Evolutionary conservation across 2,888 invertebrate species (phyloP).

Genomic region (Apamea epomidion): DNA sequence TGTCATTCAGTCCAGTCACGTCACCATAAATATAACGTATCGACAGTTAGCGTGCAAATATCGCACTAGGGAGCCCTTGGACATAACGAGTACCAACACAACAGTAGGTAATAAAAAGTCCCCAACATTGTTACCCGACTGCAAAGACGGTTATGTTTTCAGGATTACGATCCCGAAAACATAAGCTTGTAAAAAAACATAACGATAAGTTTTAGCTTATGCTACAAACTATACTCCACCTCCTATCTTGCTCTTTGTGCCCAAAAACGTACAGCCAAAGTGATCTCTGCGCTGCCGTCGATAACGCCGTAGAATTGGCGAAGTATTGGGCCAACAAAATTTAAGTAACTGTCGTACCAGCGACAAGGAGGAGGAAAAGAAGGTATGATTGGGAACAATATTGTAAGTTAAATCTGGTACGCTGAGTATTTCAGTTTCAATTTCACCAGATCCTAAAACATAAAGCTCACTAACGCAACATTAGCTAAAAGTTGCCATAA

Average conservation of each 20-base stretch:
- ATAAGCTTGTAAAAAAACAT: neutral
- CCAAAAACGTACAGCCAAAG: too few relatives aligned
- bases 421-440: neutral
- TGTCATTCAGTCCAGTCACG: neutral
- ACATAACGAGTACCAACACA: neutral
- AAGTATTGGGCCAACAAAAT: too few relatives aligned
- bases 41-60: conserved; percentile 2
- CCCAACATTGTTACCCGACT: neutral
- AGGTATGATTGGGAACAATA: too few relatives aligned
- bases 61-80: conserved; percentile 11
- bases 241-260: too few relatives aligned
- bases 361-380: too few relatives aligned
- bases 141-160: neutral
- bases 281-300: too few relatives aligned
- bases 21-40: neutral
- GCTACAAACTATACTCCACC: too few relatives aligned
- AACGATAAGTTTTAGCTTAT: neutral
- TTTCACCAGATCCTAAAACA: neutral
- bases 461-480: neutral
- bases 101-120: conserved; percentile 4
- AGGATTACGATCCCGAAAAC: neutral
- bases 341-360: too few relatives aligned
- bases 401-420: neutral
- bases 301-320: too few relatives aligned
- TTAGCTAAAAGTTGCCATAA: neutral